Conservation (phyloP, 2,797 vertebrate genomes). For the Mustela erminea region DNA sequence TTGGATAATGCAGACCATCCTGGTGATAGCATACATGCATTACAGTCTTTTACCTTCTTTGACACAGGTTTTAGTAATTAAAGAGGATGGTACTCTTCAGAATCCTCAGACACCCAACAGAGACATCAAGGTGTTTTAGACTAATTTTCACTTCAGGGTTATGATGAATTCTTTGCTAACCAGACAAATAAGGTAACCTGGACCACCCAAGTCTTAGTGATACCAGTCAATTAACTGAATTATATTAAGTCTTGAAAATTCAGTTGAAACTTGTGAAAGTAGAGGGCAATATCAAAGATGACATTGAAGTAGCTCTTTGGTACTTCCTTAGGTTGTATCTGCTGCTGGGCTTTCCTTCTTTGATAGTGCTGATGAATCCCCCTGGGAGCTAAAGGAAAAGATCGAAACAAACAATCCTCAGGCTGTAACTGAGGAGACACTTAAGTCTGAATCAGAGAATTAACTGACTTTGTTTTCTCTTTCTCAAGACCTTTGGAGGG, state of each 20-base stretch:
- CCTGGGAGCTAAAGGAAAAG: neutral
- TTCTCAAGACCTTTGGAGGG: neutral
- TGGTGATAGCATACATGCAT: neutral
- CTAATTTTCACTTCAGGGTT: neutral
- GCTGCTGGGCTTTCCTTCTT: slow-evolving; percentile 13
- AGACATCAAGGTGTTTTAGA: neutral
- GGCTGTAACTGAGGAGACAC: neutral
- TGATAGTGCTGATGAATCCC: neutral
- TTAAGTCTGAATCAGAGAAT: neutral
- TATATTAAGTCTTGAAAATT: slow-evolving; percentile 13
- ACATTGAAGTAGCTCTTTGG: neutral
- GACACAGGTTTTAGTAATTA: neutral
- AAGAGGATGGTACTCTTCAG: neutral
- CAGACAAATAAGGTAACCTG: slow-evolving; percentile 1
- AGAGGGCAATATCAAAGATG: neutral
- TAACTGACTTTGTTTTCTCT: neutral
- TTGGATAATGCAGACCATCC: neutral
- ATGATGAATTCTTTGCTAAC: slow-evolving; percentile 26
- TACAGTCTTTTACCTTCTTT: neutral
- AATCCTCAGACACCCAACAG: neutral
- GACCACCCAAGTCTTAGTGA: neutral
- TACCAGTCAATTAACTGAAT: neutral
- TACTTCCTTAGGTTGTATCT: neutral
- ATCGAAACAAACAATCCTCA: neutral
- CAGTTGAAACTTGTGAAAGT: neutral